phyloP scores from a whole-genome alignment of 2,888 invertebrate genomes.

The Lasioglossum oenotherae region DNA sequence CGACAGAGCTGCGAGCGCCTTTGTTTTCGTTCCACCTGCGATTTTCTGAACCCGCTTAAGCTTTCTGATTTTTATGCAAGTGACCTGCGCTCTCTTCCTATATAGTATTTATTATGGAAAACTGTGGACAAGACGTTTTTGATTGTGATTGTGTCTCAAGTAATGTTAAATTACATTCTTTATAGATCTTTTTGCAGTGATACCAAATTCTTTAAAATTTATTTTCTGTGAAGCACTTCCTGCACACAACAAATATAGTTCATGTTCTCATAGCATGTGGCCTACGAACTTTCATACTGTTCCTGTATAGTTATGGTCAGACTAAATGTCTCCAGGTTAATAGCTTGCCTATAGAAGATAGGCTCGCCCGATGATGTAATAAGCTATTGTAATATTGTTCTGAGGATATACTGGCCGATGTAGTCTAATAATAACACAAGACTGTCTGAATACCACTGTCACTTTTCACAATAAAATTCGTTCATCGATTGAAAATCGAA shows the following conservation, averaged over 20 bases:
- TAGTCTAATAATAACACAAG: not conserved
- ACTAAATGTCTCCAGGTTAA: slow-evolving; percentile 64
- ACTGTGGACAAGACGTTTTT: not conserved
- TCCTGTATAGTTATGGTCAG: slow-evolving; percentile 25
- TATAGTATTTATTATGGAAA: not conserved
- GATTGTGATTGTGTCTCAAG: no score
- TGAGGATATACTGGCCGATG: not conserved
- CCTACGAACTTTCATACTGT: slow-evolving; percentile 29
- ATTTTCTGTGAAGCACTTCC: not conserved
- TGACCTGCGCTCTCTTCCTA: not conserved
- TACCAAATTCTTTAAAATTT: no score
- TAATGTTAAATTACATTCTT: no score
- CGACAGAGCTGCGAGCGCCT: no score
- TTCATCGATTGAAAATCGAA: not conserved
- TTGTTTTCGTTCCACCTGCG: not conserved
- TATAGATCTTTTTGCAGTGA: no score
- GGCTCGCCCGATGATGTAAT: slow-evolving; percentile 40
- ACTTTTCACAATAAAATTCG: not conserved
- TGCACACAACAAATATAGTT: not conserved
- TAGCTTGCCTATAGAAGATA: slow-evolving; percentile 43
- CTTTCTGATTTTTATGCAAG: not conserved
- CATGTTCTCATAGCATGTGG: not conserved
- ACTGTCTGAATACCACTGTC: not conserved
- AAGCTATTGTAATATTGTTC: slow-evolving; percentile 10
- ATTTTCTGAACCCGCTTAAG: not conserved